A percentile compares a stretch with the other conserved stretches of the same genome.
Conservation (phyloP, 2,797 vertebrate genomes). For the Lates japonicus region DNA sequence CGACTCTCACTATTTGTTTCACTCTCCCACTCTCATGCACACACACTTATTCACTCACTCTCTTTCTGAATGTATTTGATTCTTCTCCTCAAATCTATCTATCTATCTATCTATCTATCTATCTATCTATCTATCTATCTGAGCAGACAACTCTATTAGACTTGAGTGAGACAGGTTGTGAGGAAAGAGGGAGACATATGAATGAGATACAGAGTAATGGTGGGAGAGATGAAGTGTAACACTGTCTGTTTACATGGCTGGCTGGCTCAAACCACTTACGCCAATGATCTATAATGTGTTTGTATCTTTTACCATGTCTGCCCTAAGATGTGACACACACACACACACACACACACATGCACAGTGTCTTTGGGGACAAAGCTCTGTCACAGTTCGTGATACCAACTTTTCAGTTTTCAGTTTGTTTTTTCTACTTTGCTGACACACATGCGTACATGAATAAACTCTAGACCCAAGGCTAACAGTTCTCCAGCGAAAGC, state of each 20-base stretch:
- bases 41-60: not conserved
- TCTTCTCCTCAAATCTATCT: conserved; percentile 1
- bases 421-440: not conserved
- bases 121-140: conserved; percentile 25
- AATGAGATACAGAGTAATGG: conserved; percentile 42
- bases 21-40: not conserved
- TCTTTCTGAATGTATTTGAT: too few species aligned
- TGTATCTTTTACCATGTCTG: conserved; percentile 23
- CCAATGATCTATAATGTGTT: conserved; percentile 62
- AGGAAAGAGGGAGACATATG: not conserved
- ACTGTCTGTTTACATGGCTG: conserved; percentile 56
- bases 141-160: conserved; percentile 10
- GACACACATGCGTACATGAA: not conserved
- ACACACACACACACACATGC: not conserved
- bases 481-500: not conserved
- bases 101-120: conserved; percentile 17
- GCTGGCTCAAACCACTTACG: conserved; percentile 54
- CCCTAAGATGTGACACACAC: conserved; percentile 21
- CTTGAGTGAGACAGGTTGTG: not conserved
- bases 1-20: conserved; percentile 1
- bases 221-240: conserved; percentile 56
- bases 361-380: not conserved
- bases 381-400: not conserved
- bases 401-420: not conserved
- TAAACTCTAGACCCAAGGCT: conserved; percentile 4